phyloP scores from a whole-genome alignment of 2,797 vertebrate genomes.

The Oreochromis grahami region DNA sequence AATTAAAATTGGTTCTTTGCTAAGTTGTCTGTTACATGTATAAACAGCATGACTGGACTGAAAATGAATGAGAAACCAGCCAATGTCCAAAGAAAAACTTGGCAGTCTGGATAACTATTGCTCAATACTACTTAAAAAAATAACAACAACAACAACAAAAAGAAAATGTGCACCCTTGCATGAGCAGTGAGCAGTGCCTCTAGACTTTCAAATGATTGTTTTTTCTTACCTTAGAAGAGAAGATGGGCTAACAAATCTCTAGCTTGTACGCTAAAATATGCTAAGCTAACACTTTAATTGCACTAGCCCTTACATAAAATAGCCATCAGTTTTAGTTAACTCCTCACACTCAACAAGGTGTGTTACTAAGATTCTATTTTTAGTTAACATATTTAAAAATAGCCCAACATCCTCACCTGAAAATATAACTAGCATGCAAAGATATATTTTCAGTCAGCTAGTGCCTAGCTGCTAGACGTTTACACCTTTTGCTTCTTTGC shows the following conservation, averaged over 20 bases:
- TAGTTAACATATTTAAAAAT: background rate
- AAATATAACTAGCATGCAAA: background rate
- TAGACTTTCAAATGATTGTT: background rate
- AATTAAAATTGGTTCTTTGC: background rate
- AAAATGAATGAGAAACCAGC: background rate
- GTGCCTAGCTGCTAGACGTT: background rate
- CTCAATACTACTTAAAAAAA: background rate
- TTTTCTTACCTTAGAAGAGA: background rate
- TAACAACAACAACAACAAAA: background rate
- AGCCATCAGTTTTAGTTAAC: background rate
- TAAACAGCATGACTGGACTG: background rate
- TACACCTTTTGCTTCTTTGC: background rate
- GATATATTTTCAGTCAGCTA: background rate
- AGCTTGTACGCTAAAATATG: background rate
- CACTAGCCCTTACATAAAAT: background rate
- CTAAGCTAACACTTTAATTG: background rate
- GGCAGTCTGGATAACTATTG: background rate
- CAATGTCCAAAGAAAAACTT: background rate
- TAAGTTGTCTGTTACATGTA: background rate
- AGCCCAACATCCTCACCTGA: background rate
- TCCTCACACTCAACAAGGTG: background rate
- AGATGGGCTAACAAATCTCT: background rate
- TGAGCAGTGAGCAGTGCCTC: background rate
- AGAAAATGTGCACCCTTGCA: background rate
- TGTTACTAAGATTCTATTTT: background rate